Conservation (phyloP, 2,797 vertebrate genomes). For the Geotrypetes seraphini region DNA sequence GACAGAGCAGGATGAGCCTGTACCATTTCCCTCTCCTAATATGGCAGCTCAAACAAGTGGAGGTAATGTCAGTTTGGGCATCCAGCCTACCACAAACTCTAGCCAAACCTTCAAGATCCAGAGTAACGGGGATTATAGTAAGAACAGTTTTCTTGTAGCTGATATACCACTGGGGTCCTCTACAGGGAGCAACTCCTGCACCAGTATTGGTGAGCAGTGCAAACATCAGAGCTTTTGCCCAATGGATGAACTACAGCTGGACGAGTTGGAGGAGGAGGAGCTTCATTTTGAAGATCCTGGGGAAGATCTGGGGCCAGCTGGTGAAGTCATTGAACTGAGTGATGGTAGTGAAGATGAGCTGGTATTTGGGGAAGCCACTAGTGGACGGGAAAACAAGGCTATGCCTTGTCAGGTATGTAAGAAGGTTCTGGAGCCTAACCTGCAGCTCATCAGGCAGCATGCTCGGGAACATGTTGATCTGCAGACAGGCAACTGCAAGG, state of each 20-base stretch:
- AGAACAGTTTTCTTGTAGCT: conserved; percentile 36
- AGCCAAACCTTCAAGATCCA: conserved; percentile 70
- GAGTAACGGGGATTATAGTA: conserved; percentile 60
- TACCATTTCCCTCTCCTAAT: conserved; percentile 6
- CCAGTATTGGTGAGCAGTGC: conserved; percentile 50
- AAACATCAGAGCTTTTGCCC: conserved; percentile 50
- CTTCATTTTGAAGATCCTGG: conserved; percentile 78
- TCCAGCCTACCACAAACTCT: conserved; percentile 26
- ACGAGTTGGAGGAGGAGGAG: conserved; percentile 59
- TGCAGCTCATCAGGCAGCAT: conserved; percentile 70
- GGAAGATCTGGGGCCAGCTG: conserved; percentile 53
- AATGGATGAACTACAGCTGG: conserved; percentile 58
- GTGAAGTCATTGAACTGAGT: conserved; percentile 77
- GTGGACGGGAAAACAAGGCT: conserved; percentile 36
- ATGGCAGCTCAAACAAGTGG: conserved; percentile 33
- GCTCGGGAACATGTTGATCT: conserved; percentile 75
- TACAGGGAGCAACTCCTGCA: conserved; percentile 48
- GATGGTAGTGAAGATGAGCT: conserved; percentile 69
- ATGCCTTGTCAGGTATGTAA: conserved; percentile 79
- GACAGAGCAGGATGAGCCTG: conserved; percentile 45
- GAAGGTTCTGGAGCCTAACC: conserved; percentile 67
- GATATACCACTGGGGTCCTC: conserved; percentile 43
- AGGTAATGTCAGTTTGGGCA: conserved; percentile 11
- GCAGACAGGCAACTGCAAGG: conserved; percentile 72
- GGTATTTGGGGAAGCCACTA: conserved; percentile 34